These are phyloP conservation scores for Pavo muticus DNA, from an alignment of 2,113 vertebrate species.

Conservation along the genomic window DNA sequence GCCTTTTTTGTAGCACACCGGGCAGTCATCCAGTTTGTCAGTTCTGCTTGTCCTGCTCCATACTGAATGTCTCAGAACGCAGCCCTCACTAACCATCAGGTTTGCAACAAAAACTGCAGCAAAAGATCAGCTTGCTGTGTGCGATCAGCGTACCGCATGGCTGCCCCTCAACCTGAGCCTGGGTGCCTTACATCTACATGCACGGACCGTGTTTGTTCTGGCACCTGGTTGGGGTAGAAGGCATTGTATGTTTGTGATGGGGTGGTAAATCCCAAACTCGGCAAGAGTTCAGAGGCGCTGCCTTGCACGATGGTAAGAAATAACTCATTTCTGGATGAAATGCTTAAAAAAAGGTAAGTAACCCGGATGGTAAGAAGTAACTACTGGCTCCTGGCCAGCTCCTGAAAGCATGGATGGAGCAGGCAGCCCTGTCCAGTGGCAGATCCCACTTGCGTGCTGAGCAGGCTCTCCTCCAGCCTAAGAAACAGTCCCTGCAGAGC, in stretches of 20 bases:
- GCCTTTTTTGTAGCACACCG: background rate
- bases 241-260: background rate
- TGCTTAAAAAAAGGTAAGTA: background rate
- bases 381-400: background rate
- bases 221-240: background rate
- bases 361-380: background rate
- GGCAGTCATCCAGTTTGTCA: background rate
- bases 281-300: background rate
- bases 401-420: background rate
- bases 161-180: background rate
- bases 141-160: background rate
- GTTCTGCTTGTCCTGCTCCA: background rate
- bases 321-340: background rate
- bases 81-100: background rate
- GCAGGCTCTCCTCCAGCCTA: background rate
- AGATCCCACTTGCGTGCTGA: background rate
- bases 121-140: background rate
- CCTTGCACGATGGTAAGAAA: background rate
- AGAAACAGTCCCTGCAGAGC: background rate
- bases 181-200: background rate
- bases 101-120: background rate
- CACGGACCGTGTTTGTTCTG: rapidly evolving
- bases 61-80: background rate
- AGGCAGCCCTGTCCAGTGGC: rapidly evolving
- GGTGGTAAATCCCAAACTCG: background rate